Percentiles rank a stretch among this genome's conserved stretches.
Evolutionary conservation across 2,888 invertebrate species (phyloP).

Genomic region (Aphidius colemani): DNA sequence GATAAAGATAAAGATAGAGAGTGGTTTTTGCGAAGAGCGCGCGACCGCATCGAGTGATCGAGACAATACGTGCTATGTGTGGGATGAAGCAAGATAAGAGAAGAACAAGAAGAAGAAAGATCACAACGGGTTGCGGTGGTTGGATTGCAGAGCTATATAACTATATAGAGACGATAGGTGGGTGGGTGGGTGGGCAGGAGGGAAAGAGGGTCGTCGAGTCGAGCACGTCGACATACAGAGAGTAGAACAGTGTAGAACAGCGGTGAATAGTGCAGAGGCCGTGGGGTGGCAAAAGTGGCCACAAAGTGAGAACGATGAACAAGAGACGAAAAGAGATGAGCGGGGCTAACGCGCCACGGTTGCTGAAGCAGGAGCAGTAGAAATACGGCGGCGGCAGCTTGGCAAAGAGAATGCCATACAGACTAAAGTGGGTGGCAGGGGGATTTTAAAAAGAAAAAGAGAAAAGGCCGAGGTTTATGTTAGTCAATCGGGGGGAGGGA

Average conservation of each 20-base stretch:
- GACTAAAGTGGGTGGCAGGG: conserved; percentile 6
- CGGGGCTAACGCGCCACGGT: conserved; percentile 21
- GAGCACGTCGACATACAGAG: conserved; percentile 33
- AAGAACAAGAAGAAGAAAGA: conserved; percentile 14
- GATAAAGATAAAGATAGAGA: conserved; percentile 25
- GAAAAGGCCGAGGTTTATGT: conserved; percentile 18
- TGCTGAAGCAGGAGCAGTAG: conserved; percentile 20
- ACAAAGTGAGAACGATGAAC: conserved; percentile 28
- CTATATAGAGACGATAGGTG: conserved; percentile 34
- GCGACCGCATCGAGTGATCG: conserved; percentile 40
- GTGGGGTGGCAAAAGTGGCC: conserved; percentile 22
- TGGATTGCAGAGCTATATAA: too few relatives aligned
- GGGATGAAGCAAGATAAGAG: conserved; percentile 18
- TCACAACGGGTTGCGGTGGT: conserved; percentile 32
- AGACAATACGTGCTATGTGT: conserved; percentile 24
- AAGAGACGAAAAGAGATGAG: conserved; percentile 25
- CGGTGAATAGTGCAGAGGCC: conserved; percentile 15
- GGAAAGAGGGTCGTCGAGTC: conserved; percentile 28
- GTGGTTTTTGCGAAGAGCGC: conserved; percentile 29
- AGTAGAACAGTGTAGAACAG: conserved; percentile 27
- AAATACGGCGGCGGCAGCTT: conserved; percentile 2
- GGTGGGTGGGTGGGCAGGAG: conserved; percentile 1
- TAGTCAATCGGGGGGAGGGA: background rate
- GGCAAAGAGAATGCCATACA: conserved; percentile 7
- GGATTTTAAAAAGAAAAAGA: conserved; percentile 27